Evolutionary conservation across 2,888 invertebrate species (phyloP).

Genomic region (Metallyticus violacea): DNA sequence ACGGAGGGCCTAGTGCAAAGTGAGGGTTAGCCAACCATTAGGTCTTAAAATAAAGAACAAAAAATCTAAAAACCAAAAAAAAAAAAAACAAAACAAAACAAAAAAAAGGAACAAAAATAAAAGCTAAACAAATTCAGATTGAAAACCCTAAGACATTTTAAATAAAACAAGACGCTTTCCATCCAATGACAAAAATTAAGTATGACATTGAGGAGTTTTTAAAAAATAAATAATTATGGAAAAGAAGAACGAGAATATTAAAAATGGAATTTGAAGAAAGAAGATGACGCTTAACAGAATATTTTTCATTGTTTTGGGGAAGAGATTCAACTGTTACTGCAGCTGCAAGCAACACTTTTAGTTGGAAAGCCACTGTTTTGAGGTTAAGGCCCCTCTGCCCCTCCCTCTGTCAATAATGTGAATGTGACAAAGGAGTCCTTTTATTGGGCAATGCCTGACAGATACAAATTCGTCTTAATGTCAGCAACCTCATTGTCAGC

Average conservation of each 20-base stretch:
- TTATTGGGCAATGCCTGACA: background rate
- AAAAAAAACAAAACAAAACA: background rate
- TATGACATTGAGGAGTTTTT: slow-evolving; percentile 9
- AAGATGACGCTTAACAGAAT: background rate
- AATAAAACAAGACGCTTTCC: slow-evolving; percentile 19
- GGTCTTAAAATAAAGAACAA: slow-evolving; percentile 15
- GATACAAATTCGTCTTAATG: background rate
- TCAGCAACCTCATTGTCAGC: background rate
- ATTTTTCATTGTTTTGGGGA: background rate
- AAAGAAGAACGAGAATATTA: background rate
- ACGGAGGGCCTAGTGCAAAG: slow-evolving; percentile 31
- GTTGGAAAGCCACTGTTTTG: background rate
- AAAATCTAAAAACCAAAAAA: background rate
- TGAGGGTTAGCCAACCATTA: slow-evolving; percentile 29
- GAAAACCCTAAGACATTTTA: slow-evolving; percentile 10
- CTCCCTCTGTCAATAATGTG: background rate
- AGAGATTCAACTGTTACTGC: background rate
- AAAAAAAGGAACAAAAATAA: background rate
- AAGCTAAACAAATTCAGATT: background rate
- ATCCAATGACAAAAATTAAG: slow-evolving; percentile 25
- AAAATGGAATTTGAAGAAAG: slow-evolving; percentile 2
- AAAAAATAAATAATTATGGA: slow-evolving; percentile 15
- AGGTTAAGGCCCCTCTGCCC: background rate
- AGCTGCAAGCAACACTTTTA: background rate
- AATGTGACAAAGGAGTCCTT: background rate